Evolutionary conservation across 2,797 vertebrate genomes (phyloP).

Genomic region (Antrozous pallidus): DNA sequence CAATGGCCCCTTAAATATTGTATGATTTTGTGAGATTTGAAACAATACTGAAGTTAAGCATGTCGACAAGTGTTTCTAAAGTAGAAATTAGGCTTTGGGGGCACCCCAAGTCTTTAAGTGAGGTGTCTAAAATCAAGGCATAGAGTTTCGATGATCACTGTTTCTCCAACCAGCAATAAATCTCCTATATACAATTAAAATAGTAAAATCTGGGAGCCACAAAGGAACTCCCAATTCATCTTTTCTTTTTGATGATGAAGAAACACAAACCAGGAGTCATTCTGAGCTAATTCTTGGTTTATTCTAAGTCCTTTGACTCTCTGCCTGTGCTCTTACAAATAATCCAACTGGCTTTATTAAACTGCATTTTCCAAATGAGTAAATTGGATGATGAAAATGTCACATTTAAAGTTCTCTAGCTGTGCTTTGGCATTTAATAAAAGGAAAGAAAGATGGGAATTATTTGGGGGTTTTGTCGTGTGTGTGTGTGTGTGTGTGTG

Average conservation of each 20-base stretch:
- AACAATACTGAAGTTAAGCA: background rate
- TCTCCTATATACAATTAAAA: background rate
- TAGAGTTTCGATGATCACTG: background rate
- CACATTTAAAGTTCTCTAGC: background rate
- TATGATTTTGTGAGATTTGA: background rate
- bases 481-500: background rate
- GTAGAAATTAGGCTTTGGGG: background rate
- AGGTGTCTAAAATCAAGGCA: background rate
- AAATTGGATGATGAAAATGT: background rate
- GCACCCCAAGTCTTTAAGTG: too few species aligned
- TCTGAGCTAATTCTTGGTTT: background rate
- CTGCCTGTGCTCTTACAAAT: background rate
- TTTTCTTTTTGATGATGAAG: constrained; percentile 22
- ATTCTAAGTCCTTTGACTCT: background rate
- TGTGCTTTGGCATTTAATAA: background rate
- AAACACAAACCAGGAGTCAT: background rate
- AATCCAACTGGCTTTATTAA: background rate
- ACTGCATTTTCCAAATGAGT: background rate
- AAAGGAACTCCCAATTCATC: background rate
- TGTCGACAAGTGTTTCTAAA: background rate
- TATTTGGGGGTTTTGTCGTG: background rate
- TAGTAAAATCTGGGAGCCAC: background rate
- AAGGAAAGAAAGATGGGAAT: background rate
- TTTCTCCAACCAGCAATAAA: background rate
- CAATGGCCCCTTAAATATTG: background rate